Evolutionary conservation across 2,888 invertebrate species (phyloP).

Genomic region (Eilema caniola): DNA sequence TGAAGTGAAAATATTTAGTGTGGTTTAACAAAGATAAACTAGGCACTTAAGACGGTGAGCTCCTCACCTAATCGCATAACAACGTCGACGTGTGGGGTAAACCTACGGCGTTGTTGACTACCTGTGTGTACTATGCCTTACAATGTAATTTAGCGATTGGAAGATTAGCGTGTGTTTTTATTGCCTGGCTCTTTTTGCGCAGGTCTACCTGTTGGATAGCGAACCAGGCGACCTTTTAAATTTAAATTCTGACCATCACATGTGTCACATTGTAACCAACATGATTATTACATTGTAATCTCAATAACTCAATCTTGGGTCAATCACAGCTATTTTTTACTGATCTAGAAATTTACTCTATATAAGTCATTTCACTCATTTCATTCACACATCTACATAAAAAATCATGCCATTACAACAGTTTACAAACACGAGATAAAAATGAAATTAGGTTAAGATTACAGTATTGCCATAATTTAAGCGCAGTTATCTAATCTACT

Average conservation of each 20-base stretch:
- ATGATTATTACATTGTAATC: neutral
- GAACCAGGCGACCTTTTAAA: neutral
- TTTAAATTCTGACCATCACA: neutral
- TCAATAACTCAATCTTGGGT: too few species aligned
- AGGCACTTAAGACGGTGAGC: neutral
- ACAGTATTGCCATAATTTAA: constrained; percentile 38
- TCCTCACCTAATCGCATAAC: constrained; percentile 10
- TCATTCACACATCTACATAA: too few species aligned
- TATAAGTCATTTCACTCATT: too few species aligned
- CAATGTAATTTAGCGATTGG: neutral
- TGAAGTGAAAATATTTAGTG: neutral
- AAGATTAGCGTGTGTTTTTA: neutral
- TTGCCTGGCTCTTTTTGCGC: neutral
- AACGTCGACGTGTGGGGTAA: constrained; percentile 22
- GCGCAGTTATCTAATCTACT: constrained; percentile 49
- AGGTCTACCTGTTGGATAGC: neutral
- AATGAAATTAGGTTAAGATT: constrained; percentile 50
- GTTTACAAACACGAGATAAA: constrained; percentile 34
- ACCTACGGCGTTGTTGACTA: constrained; percentile 12
- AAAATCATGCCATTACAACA: neutral
- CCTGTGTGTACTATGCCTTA: constrained; percentile 11
- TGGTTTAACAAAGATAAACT: neutral
- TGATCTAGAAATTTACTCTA: too few species aligned
- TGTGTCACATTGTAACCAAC: neutral
- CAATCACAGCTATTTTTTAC: too few species aligned